phyloP scores from a whole-genome alignment of 2,888 invertebrate species.

The Rhamnusium bicolor region DNA sequence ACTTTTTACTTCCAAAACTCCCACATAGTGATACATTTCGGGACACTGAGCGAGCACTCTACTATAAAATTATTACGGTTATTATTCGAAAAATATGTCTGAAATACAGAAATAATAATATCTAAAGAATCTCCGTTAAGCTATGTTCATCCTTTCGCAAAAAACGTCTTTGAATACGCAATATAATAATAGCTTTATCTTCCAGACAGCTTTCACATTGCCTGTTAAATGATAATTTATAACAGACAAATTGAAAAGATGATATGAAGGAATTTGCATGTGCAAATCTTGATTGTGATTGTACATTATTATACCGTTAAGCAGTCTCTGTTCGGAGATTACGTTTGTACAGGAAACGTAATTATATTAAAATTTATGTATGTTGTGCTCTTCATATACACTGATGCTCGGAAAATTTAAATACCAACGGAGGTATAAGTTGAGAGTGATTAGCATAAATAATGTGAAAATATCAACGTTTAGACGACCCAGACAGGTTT shows the following conservation, averaged over 20 bases:
- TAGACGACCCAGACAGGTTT: constrained; percentile 3
- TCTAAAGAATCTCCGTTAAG: background rate
- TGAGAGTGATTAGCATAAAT: constrained; percentile 25
- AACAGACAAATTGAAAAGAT: constrained; percentile 47
- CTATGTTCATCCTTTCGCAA: background rate
- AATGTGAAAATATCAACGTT: constrained; percentile 27
- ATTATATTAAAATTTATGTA: constrained; percentile 44
- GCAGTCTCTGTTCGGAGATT: constrained; percentile 25
- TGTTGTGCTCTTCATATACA: constrained; percentile 27
- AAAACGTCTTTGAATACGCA: background rate
- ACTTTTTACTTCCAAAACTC: too few relatives aligned
- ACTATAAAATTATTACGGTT: too few relatives aligned
- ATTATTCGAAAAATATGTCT: background rate
- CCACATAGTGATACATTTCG: too few relatives aligned
- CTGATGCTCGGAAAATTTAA: constrained; percentile 27
- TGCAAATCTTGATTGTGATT: constrained; percentile 47
- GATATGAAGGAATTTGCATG: constrained; percentile 46
- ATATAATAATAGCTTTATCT: constrained; percentile 39
- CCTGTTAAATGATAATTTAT: constrained; percentile 43
- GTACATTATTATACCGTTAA: constrained; percentile 32
- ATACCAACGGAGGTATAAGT: constrained; percentile 27
- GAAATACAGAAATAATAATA: background rate
- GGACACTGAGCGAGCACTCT: too few relatives aligned
- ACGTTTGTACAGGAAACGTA: constrained; percentile 41
- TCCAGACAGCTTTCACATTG: constrained; percentile 35